These are phyloP conservation scores for Emys orbicularis DNA, from an alignment of 2,797 vertebrate species.

Conservation along the genomic window DNA sequence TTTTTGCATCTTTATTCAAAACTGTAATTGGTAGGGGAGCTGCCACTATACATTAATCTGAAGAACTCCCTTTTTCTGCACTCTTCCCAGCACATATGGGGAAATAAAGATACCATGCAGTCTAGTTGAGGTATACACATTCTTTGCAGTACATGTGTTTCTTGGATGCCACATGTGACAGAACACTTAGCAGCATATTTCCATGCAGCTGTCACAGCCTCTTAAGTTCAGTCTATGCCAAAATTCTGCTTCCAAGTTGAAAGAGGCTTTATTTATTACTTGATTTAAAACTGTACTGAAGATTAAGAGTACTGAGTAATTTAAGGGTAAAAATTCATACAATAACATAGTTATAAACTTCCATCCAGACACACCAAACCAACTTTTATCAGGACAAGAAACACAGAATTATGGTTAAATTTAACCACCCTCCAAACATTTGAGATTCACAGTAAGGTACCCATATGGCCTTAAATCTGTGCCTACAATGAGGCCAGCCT, in stretches of 20 bases:
- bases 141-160: background rate
- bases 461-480: background rate
- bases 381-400: background rate
- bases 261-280: background rate
- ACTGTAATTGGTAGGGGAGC: background rate
- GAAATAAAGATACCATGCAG: background rate
- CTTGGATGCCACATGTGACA: background rate
- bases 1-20: background rate
- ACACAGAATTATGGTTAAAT: background rate
- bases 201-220: background rate
- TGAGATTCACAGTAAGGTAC: background rate
- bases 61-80: background rate
- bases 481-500: background rate
- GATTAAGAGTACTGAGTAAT: background rate
- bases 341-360: background rate
- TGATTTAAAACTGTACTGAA: background rate
- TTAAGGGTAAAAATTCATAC: background rate
- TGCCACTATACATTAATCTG: background rate
- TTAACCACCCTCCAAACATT: no score
- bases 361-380: background rate
- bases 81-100: background rate
- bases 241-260: background rate
- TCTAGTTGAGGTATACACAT: rapidly evolving
- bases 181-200: background rate
- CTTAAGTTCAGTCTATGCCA: background rate